These are phyloP conservation scores for Hormiphora californensis DNA, from an alignment of 37 sponge, comb jelly and placozoan genomes.

Conservation along the genomic window DNA sequence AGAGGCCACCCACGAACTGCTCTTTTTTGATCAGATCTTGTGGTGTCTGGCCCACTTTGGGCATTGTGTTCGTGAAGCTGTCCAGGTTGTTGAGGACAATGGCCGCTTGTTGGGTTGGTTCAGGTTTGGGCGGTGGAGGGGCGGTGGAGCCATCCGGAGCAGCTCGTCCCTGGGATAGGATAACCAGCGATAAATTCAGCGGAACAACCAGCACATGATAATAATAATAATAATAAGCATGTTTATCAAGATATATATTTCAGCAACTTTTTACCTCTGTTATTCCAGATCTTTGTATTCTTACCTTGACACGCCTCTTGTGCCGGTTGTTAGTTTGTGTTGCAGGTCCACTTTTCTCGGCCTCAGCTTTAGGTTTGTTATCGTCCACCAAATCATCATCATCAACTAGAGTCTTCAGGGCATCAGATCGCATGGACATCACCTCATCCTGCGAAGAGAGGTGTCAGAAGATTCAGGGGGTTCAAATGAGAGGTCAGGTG, in stretches of 20 bases:
- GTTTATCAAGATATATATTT: background rate
- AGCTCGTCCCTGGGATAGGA: background rate
- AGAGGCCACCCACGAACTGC: constrained; percentile 42
- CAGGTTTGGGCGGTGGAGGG: background rate
- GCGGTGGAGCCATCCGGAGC: constrained; percentile 26
- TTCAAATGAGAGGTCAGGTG: too few species aligned
- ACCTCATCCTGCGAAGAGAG: too few species aligned
- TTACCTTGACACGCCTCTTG: constrained; percentile 37
- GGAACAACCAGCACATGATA: background rate
- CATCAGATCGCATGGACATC: too few species aligned
- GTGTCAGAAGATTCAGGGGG: too few species aligned
- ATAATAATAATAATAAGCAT: background rate
- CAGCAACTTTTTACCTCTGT: background rate
- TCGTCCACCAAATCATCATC: too few species aligned
- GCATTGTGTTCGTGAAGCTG: constrained; percentile 5
- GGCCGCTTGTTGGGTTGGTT: constrained; percentile 42
- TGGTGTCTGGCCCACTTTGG: constrained; percentile 8
- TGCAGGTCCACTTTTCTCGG: background rate
- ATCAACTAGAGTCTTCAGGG: too few species aligned
- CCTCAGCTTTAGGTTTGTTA: too few species aligned
- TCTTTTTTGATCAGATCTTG: background rate
- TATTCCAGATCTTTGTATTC: background rate
- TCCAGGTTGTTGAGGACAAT: constrained; percentile 33
- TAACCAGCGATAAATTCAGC: background rate
- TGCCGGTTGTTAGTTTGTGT: background rate